Evolutionary conservation across 2,797 vertebrate species (phyloP), one percentile per base, ranked within the genome.

Genomic region (Mormyrops boulengeri): DNA sequence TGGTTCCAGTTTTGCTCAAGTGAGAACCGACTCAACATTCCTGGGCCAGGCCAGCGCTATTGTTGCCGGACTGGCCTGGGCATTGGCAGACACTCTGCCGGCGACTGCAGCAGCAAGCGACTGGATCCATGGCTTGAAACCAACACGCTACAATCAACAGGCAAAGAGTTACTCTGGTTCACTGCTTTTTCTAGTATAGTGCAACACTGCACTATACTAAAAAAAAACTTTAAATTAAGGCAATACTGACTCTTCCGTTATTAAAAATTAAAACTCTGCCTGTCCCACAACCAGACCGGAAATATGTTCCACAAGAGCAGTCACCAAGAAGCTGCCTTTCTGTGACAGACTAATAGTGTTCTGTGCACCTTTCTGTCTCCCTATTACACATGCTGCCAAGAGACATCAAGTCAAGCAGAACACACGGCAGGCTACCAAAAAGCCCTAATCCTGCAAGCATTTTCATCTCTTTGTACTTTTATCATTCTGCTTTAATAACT

Each of bases 21-120:
- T 95, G 92, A 95, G 95, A 94, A 91, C 92, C 92, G 94, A 92
- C 93, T 94, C 93, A 93, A 93, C 94, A 95, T 94, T 95, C 94
- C 66, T 86, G 41, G 84, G 66, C 80, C 92, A 93, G 60, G 91
- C 91, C 92, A 90, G 53, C 26, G 88, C 82, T 88, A 52, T 22
- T 77, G 88, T 87, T 93, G 91, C 90, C 87, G 57, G 89, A 91
- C 89, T 92, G 89, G 92, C 94, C 91, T 90, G 91, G 92, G 92
- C 91, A 89, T 90, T 93, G 90, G 89, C 92, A 92, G 94, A 92
- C 91, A 80, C 89, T 91, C 92, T 89, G 93, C 91, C 88, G 22
- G 90, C 92, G 90, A 91, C 92, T 92, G 85, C 89, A 4, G 87
- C 57, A 11, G 91, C 50, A 52, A 89, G 62, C 85, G 47, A 52